A percentile compares a stretch with the other conserved stretches of the same genome.
Evolutionary conservation across 2,113 vertebrate species (phyloP).

Genomic region (Thryonomys swinderianus): DNA sequence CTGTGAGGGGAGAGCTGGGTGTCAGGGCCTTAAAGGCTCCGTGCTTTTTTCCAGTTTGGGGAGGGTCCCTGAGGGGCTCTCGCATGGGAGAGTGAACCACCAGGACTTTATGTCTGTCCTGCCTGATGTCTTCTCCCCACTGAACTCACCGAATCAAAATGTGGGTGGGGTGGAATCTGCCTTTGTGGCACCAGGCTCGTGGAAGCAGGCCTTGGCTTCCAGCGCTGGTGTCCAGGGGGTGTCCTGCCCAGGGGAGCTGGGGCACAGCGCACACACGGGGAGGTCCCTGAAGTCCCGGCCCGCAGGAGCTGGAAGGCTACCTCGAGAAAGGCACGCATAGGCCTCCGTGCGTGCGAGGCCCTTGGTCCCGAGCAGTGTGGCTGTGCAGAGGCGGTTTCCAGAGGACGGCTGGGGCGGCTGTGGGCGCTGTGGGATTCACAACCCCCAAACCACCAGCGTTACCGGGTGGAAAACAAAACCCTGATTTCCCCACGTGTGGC

Average conservation of each 20-base stretch:
- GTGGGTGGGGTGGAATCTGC: accelerated
- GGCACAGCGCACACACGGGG: accelerated
- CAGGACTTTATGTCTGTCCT: background rate
- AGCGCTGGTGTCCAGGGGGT: no score
- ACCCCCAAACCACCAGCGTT: no score
- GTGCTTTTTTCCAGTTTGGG: background rate
- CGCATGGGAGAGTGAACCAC: background rate
- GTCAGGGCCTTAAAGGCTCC: background rate
- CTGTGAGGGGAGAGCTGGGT: slow-evolving; percentile 70
- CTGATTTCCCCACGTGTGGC: background rate
- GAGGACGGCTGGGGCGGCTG: background rate
- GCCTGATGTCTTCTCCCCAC: background rate
- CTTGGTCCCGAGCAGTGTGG: background rate
- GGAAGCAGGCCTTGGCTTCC: background rate
- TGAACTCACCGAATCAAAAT: accelerated
- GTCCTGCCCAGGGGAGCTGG: accelerated
- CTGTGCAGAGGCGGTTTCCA: slow-evolving; percentile 5
- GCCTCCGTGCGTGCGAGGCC: accelerated
- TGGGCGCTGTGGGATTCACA: slow-evolving; percentile 8
- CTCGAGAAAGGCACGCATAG: background rate
- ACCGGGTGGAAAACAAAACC: background rate
- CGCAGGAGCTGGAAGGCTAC: background rate
- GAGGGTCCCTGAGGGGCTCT: background rate
- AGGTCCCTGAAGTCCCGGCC: accelerated
- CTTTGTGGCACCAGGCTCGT: accelerated